Base-by-base conservation (phyloP, 2,797 vertebrate species). In the Mormyrops boulengeri region DNA sequence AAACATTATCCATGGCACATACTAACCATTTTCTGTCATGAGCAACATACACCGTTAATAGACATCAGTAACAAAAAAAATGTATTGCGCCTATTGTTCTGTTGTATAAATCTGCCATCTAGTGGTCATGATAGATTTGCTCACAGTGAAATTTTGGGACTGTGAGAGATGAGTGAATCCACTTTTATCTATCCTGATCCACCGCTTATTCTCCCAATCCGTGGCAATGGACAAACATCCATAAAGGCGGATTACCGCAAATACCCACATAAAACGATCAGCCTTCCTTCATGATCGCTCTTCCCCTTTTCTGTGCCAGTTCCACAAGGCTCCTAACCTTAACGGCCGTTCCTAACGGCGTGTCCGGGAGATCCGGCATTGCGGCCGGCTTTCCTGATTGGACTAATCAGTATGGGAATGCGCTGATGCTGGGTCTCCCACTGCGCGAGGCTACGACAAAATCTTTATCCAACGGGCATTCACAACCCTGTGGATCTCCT, bases 61-160 rank as follows among this genome's bases (percentile, higher is more conserved):
- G 77, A 80, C 19, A 47, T 44, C 6, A 47, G 19, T 85, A 50
- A 85, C 44, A 26, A n/a, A 82, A 12, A 85, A 55, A n/a, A 11
- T 26, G 34, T 84, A 9, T 60, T 26, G 22, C 8, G 5, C 55
- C 38, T 30, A 41, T 12, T 41, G 82, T 22, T 22, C 52, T 41
- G 30, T 19, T 87, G 55, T 90, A 69, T 30, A 4, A 91, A 90
- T 91, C 84, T 93, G 55, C 95, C 96, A 95, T 92, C 95, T 97
- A 91, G 93, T 93, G 95, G 95, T 44, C 0, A 41, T 38, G 53
- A 41, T 60, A 41, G 30, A 57, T 41, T 17, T 17, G 52, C 53
- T 87, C 85, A 55, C 26, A 60, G 85, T 41, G 14, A 19, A 57
- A 38, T 34, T 55, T 87, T 34, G 17, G 53, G 7, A 38, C 44